Base-by-base conservation (phyloP, 2,797 vertebrate genomes). In the Acanthornis magna region DNA sequence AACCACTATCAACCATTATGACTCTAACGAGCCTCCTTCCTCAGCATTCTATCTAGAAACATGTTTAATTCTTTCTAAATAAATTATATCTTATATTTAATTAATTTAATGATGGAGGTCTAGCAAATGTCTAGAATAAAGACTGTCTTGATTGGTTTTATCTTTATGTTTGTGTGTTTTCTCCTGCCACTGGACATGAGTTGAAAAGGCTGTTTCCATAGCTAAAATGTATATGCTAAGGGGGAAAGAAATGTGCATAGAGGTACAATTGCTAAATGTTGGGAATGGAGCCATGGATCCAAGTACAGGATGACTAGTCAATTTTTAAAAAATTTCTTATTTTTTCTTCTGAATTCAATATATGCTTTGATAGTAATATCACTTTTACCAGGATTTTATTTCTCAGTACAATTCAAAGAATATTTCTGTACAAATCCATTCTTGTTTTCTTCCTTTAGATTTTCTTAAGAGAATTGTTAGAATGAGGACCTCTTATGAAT, bases 241-340 rank as follows among this genome's bases (percentile, higher is more conserved):
- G 3, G 27, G 20, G 0, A 20, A 12, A 25, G 8, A 21, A 51
- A 36, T 9, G 10, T 55, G 2, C 25, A 8, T 19, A 71, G 38
- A 3, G 16, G 1, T 54, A 9, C 32, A 60, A 27, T 11, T 73
- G 32, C 12, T 70, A 57, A 80, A 51, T 89, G 40, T 27, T 85
- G 36, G 30, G 13, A 74, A 73, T 61, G 61, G 22, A 76, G 22
- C 19, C 15, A 36, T 9, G 38, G 50, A 54, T 10, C 5, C 18
- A 83, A 71, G 16, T 25, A 51, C 12, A 34, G 7, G 22, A 47
- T 1, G 0, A 13, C 7, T 54, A 7, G 20, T 50, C 19, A 68
- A 9, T 5, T 57, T 51, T 45, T 66, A 53, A 4, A 1, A 43
- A 4, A 5, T 20, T 61, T 32, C 0, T 45, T 61, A n/a, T 71